Conservation (phyloP, 2,888 invertebrate species). For the Plagodis dolabraria region DNA sequence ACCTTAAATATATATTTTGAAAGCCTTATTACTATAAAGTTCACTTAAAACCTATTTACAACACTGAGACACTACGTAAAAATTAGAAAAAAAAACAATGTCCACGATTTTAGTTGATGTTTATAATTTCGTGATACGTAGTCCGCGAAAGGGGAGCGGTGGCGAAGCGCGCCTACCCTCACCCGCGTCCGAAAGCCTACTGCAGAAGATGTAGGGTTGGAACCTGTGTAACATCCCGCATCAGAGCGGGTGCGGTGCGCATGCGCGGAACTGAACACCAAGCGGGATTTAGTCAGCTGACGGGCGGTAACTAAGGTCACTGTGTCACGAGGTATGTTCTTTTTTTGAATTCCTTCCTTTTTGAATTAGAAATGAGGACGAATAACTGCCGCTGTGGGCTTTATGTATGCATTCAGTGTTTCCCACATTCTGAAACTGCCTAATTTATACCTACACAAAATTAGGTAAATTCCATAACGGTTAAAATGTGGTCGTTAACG, state of each 20-base stretch:
- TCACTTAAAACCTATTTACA: conserved; percentile 21
- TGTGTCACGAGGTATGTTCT: conserved; percentile 61
- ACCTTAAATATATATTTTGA: conserved; percentile 18
- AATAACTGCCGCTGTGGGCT: not conserved
- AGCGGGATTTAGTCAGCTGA: conserved; percentile 72
- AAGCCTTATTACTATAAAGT: conserved; percentile 5
- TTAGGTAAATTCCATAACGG: too few species aligned
- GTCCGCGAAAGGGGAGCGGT: conserved; percentile 24
- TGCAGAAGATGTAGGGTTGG: conserved; percentile 58
- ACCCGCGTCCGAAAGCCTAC: conserved; percentile 53
- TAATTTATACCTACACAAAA: too few species aligned
- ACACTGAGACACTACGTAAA: conserved; percentile 23
- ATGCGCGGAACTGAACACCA: conserved; percentile 53
- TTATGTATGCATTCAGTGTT: too few species aligned
- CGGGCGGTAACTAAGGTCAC: conserved; percentile 72
- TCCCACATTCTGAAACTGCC: too few species aligned
- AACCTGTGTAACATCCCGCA: conserved; percentile 67
- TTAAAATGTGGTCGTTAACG: too few species aligned
- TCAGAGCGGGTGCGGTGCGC: conserved; percentile 54
- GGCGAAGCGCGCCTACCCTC: conserved; percentile 47
- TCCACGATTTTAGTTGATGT: conserved; percentile 28
- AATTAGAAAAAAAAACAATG: conserved; percentile 9
- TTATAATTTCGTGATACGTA: conserved; percentile 23
- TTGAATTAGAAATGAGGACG: conserved; percentile 15
- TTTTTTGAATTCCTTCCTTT: conserved; percentile 17